Evolutionary conservation across 2,797 vertebrate genomes (phyloP).

Genomic region (Chromis chromis): DNA sequence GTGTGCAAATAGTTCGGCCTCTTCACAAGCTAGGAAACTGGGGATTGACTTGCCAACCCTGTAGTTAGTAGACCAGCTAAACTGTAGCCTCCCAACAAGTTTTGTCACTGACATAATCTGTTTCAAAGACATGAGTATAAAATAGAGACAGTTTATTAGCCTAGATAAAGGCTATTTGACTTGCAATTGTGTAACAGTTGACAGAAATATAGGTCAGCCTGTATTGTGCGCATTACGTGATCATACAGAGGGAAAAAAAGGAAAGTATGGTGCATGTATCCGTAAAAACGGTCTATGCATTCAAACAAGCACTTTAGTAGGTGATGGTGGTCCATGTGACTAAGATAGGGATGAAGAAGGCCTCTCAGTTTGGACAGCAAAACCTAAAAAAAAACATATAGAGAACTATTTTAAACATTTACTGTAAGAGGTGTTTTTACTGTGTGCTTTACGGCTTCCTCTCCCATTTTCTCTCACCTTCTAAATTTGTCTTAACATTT

Average conservation of each 20-base stretch:
- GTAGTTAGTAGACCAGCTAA: neutral
- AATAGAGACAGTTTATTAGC: neutral
- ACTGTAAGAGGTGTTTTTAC: no score
- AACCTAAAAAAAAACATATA: neutral
- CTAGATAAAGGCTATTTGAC: neutral
- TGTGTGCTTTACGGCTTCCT: neutral
- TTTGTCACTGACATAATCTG: neutral
- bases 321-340: neutral
- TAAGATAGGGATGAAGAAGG: neutral
- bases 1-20: neutral
- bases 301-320: neutral
- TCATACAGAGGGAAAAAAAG: neutral
- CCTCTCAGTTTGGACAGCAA: neutral
- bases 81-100: neutral
- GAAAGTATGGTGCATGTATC: neutral
- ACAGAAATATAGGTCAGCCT: constrained; percentile 2
- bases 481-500: neutral
- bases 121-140: neutral
- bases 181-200: neutral
- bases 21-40: no score
- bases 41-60: neutral
- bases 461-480: constrained; percentile 1
- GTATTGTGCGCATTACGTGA: neutral
- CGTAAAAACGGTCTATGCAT: neutral
- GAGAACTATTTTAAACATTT: neutral